Evolutionary conservation across 2,797 vertebrate species (phyloP).

Genomic region (Vultur gryphus): DNA sequence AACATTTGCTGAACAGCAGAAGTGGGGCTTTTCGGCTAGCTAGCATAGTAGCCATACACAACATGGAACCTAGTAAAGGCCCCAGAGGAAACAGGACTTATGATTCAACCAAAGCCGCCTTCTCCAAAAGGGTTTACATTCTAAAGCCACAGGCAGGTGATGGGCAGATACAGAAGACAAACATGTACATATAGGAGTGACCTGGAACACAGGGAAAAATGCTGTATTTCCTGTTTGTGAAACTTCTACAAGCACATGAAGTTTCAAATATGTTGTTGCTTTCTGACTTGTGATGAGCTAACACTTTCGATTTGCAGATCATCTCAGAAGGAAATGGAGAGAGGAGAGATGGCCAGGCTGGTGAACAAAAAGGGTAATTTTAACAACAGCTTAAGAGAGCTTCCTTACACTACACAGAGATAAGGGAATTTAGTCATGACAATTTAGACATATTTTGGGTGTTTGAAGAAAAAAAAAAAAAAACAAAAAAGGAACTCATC

Average conservation of each 20-base stretch:
- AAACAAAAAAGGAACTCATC: background rate
- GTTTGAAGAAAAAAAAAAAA: background rate
- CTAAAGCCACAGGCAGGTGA: background rate
- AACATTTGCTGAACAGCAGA: background rate
- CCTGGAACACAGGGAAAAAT: background rate
- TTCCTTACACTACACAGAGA: background rate
- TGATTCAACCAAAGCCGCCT: background rate
- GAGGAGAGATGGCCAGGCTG: background rate
- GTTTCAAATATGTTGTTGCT: background rate
- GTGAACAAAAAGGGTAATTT: background rate
- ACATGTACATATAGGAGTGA: rapidly evolving
- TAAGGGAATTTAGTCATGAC: background rate
- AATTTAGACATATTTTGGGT: background rate
- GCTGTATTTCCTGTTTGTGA: background rate
- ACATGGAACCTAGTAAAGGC: background rate
- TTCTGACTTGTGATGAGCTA: background rate
- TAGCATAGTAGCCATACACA: background rate
- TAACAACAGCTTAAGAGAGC: background rate
- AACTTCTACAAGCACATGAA: background rate
- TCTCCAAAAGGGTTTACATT: background rate
- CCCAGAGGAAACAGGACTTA: background rate
- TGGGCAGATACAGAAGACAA: background rate
- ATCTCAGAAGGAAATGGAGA: background rate
- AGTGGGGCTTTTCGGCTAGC: background rate
- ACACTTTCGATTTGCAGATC: background rate